A percentile compares a stretch with the other conserved stretches of the same genome.
These are phyloP conservation scores for Parnassius smintheus DNA, from an alignment of 2,888 invertebrate genomes.

Conservation along the genomic window DNA sequence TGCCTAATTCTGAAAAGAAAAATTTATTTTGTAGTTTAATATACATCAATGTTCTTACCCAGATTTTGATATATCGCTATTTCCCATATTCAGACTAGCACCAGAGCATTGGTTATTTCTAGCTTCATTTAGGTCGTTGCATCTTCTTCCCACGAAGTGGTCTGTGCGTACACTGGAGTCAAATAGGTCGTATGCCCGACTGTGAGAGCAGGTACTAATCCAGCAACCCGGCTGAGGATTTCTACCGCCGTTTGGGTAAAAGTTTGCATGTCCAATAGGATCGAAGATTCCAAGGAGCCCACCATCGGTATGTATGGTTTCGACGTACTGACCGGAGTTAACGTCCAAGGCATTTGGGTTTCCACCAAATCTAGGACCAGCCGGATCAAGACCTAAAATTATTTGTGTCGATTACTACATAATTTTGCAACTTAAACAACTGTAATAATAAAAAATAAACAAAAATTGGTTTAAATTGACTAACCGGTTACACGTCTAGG, in stretches of 20 bases:
- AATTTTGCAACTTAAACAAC: background rate
- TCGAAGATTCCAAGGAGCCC: conserved; percentile 42
- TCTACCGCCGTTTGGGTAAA: conserved; percentile 48
- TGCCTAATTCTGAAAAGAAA: no score
- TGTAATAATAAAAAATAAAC: background rate
- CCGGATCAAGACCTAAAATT: conserved; percentile 49
- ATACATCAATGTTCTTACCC: conserved; percentile 32
- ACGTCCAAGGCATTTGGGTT: conserved; percentile 40
- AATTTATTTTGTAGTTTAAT: no score
- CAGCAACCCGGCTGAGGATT: conserved; percentile 44
- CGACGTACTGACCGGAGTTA: conserved; percentile 41
- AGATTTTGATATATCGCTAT: conserved; percentile 33
- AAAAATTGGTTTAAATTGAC: conserved; percentile 9
- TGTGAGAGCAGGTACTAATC: conserved; percentile 40
- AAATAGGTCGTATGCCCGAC: conserved; percentile 38
- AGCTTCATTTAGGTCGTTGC: conserved; percentile 37
- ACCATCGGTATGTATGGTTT: conserved; percentile 46
- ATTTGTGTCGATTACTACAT: background rate
- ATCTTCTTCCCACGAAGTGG: conserved; percentile 40
- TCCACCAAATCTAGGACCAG: conserved; percentile 46
- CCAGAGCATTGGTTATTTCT: conserved; percentile 36
- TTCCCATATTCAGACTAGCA: conserved; percentile 37
- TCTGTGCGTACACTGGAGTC: conserved; percentile 39
- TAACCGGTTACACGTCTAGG: conserved; percentile 55
- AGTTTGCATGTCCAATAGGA: conserved; percentile 40